These are phyloP conservation scores for Trachymyrmex septentrionalis DNA, from an alignment of 1,140 invertebrate species.

Conservation along the genomic window DNA sequence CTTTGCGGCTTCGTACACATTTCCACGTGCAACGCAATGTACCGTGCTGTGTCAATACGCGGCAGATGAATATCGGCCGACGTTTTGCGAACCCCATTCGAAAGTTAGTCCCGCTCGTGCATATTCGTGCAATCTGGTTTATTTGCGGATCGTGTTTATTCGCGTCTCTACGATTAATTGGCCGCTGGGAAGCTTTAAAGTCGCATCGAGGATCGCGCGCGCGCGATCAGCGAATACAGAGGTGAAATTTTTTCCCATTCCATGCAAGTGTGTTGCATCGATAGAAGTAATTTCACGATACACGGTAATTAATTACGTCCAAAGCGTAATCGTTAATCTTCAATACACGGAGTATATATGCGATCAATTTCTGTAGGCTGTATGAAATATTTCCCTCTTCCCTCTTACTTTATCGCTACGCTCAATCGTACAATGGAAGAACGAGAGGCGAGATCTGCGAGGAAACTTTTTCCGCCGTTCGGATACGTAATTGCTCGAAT, in stretches of 20 bases:
- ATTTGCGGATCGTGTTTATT: constrained; percentile 56
- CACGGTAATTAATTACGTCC: constrained; percentile 15
- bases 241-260: constrained; percentile 15
- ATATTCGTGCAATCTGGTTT: constrained; percentile 52
- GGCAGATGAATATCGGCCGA: constrained; percentile 43
- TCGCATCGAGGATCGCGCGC: constrained; percentile 32
- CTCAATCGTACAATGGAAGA: background rate
- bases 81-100: constrained; percentile 25
- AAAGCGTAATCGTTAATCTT: background rate
- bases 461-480: background rate
- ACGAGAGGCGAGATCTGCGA: background rate
- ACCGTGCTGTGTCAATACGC: constrained; percentile 34
- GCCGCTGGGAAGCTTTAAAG: constrained; percentile 35
- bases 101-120: constrained; percentile 33
- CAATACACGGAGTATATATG: background rate
- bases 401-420: background rate
- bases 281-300: constrained; percentile 18
- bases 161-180: constrained; percentile 55
- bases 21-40: background rate
- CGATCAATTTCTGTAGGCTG: background rate
- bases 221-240: background rate
- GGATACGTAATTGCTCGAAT: constrained; percentile 3
- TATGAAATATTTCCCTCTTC: no score
- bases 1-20: constrained; percentile 15
- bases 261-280: background rate